Conservation (phyloP, 2,797 vertebrate genomes). For the Podarcis siculus region DNA sequence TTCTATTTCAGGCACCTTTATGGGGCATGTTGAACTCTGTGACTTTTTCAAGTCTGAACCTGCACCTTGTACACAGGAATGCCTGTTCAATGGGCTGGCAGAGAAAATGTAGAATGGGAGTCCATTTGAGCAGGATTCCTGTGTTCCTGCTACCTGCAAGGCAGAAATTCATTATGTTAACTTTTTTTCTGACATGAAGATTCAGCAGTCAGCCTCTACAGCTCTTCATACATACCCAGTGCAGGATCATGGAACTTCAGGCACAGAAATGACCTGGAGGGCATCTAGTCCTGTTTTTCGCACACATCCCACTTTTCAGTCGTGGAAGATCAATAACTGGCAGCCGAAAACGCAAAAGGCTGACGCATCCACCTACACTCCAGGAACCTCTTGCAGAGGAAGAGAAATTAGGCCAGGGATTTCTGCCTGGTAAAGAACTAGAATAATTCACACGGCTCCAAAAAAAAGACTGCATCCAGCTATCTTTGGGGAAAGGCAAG, state of each 20-base stretch:
- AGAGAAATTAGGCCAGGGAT: not conserved
- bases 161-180: not conserved
- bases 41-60: not conserved
- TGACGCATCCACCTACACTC: not conserved
- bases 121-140: not conserved
- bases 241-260: not conserved
- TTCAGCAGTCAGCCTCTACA: not conserved
- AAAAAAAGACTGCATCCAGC: not conserved
- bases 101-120: not conserved
- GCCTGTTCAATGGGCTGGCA: not conserved
- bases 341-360: not conserved
- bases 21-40: not conserved
- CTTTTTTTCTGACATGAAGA: not conserved
- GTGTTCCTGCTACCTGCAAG: not conserved
- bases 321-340: not conserved
- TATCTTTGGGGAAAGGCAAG: fast-evolving
- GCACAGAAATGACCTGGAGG: not conserved
- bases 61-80: not conserved
- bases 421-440: not conserved
- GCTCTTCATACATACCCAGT: not conserved
- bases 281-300: not conserved
- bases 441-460: not conserved
- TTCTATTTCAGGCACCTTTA: not conserved
- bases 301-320: not conserved
- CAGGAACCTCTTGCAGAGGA: not conserved